Base-by-base conservation (phyloP, 2,888 invertebrate genomes). In the Horisme vitalbata region DNA sequence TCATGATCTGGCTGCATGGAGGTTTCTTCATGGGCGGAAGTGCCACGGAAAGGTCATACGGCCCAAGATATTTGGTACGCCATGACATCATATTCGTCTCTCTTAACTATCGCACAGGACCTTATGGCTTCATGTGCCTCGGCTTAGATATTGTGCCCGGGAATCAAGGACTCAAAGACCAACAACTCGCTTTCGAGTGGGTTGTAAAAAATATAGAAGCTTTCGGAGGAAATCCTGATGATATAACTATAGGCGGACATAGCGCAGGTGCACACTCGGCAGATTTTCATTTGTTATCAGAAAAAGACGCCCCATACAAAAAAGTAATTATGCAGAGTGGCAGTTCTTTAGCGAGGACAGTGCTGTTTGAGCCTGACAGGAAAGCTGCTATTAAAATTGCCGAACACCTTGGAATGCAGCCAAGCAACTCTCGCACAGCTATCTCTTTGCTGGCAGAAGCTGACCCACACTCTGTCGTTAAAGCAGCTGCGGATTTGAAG, bases 141-240 rank as follows among this genome's bases (percentile, higher is more conserved):
- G 68, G 71, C 31, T 65, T 52, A n/a, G 65, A 71, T 4, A 63
- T 68, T 27, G 59, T 72, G 7, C 69, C 79, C 2, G 82, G 81
- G 8, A 83, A 83, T 35, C 75, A 77, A 53, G 82, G 83, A 0
- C 55, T 83, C 0, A 81, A 79, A 61, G 83, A 83, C 39, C 82
- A 82, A 52, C 24, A 63, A 0, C 13, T 67, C 6, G 82, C 74
- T 21, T 52, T 83, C 3, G 65, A 63, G 53, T 83, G 82, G 82
- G 59, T 83, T 0, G 71, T 70, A 37, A 44, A 71, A 3, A 74
- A 80, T 27, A 80, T 82, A 14, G 62, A 57, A 50, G 66, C 72
- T 0, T 83, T 82, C 44, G 79, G 79, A 34, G 83, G 83, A 8
- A 72, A 82, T 49, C 44, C 58, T 1, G 45, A 70, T 34, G 63